These are phyloP conservation scores for Tachysurus fulvidraco DNA, from an alignment of 2,113 vertebrate species.

Conservation along the genomic window DNA sequence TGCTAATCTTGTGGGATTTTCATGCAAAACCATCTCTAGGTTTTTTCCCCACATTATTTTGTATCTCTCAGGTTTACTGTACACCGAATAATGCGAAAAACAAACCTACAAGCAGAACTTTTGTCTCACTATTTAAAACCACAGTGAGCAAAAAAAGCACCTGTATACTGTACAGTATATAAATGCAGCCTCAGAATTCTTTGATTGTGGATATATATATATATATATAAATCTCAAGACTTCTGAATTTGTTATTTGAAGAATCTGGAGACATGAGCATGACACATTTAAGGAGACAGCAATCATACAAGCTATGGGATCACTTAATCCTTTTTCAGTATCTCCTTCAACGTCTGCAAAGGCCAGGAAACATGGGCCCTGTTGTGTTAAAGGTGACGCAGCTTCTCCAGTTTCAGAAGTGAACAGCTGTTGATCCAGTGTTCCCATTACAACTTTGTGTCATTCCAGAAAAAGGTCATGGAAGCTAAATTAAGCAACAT, in stretches of 20 bases:
- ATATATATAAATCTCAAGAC: background rate
- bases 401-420: conserved; percentile 70
- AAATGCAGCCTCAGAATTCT: too few relatives aligned
- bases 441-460: conserved; percentile 53
- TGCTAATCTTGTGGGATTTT: background rate
- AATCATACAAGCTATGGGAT: background rate
- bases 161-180: too few relatives aligned
- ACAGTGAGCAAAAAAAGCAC: background rate
- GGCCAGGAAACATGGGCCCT: conserved; percentile 59
- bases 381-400: conserved; percentile 55
- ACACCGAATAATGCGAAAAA: too few relatives aligned
- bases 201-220: too few relatives aligned
- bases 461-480: conserved; percentile 75
- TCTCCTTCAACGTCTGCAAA: conserved; percentile 55
- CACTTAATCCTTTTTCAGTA: conserved; percentile 37
- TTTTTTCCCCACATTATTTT: too few relatives aligned
- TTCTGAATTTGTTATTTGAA: background rate
- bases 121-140: background rate
- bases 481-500: conserved; percentile 70
- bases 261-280: background rate
- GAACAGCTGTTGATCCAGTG: conserved; percentile 68
- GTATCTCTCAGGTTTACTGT: too few relatives aligned
- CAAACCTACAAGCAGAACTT: background rate
- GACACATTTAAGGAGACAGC: background rate
- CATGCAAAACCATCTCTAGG: too few relatives aligned